phyloP scores from a whole-genome alignment of 2,888 invertebrate genomes.

The Sialis fuliginosa region DNA sequence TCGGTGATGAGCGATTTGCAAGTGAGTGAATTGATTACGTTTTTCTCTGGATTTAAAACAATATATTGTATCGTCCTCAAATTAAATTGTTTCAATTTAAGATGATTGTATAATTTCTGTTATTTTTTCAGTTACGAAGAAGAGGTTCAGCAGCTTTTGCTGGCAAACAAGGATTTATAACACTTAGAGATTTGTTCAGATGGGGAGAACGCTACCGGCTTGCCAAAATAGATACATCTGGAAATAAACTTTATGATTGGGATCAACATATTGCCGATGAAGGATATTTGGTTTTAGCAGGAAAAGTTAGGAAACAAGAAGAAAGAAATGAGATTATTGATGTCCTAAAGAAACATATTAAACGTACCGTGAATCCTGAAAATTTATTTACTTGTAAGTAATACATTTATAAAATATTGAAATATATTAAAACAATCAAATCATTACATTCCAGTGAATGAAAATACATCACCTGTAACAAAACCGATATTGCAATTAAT shows the following conservation, averaged over 20 bases:
- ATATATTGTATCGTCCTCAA: not conserved
- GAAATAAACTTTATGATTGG: slow-evolving; percentile 71
- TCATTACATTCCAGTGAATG: slow-evolving; percentile 24
- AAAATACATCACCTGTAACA: slow-evolving; percentile 60
- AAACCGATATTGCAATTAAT: slow-evolving; percentile 48
- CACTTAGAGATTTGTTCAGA: slow-evolving; percentile 83
- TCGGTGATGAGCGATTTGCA: slow-evolving; percentile 81
- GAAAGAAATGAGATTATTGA: slow-evolving; percentile 69
- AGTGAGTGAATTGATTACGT: slow-evolving; percentile 25
- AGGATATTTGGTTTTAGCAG: slow-evolving; percentile 85
- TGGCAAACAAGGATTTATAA: slow-evolving; percentile 86
- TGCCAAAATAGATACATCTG: slow-evolving; percentile 35
- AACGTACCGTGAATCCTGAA: slow-evolving; percentile 49
- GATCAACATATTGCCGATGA: slow-evolving; percentile 93
- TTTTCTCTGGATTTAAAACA: not conserved
- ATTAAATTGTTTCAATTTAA: not conserved
- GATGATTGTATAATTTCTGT: not conserved
- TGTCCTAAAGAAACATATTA: slow-evolving; percentile 63
- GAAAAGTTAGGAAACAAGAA: slow-evolving; percentile 69
- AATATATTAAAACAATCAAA: not conserved
- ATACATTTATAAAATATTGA: slow-evolving; percentile 6
- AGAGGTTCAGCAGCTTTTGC: slow-evolving; percentile 77
- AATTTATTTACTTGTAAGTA: slow-evolving; percentile 47
- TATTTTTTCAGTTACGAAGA: slow-evolving; percentile 34
- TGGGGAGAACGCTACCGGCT: slow-evolving; percentile 90